Evolutionary conservation across 2,797 vertebrate species (phyloP).

Genomic region (Neoniphon sammara): DNA sequence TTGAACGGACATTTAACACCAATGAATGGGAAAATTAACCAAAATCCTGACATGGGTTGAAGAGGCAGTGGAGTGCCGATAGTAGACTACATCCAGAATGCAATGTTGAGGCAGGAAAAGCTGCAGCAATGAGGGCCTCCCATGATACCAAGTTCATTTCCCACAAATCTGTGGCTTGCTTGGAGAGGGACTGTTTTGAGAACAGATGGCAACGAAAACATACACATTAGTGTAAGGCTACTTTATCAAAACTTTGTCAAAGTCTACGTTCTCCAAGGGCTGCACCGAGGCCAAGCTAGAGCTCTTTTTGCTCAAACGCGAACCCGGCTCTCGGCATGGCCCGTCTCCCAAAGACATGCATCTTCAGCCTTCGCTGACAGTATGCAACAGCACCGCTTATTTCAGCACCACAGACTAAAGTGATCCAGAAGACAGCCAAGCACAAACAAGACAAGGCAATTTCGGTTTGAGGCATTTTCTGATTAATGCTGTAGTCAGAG

Average conservation of each 20-base stretch:
- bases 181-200: not conserved
- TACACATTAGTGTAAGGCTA: slow-evolving; percentile 2
- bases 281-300: not conserved
- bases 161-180: not conserved
- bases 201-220: slow-evolving; percentile 14
- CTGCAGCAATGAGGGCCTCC: not conserved
- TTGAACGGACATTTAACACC: too few species aligned
- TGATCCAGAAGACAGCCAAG: too few species aligned
- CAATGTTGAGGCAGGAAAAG: not conserved
- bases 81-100: not conserved
- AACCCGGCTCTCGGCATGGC: not conserved
- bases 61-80: not conserved
- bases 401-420: too few species aligned
- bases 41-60: not conserved
- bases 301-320: not conserved
- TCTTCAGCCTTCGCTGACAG: not conserved
- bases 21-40: too few species aligned
- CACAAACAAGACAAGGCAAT: not conserved
- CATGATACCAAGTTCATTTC: not conserved
- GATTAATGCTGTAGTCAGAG: not conserved
- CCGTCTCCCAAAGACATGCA: not conserved
- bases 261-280: not conserved
- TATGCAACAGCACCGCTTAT: not conserved
- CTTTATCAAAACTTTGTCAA: slow-evolving; percentile 12
- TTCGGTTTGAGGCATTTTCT: not conserved